These are phyloP conservation scores for Lasioglossum villosulum DNA, from an alignment of 2,888 invertebrate genomes.

Conservation along the genomic window DNA sequence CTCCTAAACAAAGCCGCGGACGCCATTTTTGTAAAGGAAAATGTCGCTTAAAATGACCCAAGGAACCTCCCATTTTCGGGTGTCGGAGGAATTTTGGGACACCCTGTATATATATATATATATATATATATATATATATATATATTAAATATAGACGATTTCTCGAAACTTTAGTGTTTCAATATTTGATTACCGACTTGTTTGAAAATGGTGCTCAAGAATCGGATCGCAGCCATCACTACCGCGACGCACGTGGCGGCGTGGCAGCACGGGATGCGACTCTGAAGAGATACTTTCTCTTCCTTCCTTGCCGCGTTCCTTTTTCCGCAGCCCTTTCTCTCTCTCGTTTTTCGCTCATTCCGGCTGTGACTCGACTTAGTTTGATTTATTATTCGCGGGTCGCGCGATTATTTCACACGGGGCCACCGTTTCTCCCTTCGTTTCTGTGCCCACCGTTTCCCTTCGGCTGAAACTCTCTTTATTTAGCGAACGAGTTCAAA, in stretches of 20 bases:
- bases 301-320: slow-evolving; percentile 38
- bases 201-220: background rate
- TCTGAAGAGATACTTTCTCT: slow-evolving; percentile 59
- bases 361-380: slow-evolving; percentile 44
- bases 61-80: too few relatives aligned
- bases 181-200: background rate
- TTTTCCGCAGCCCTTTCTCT: slow-evolving; percentile 36
- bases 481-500: slow-evolving; percentile 82
- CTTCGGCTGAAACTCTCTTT: slow-evolving; percentile 74
- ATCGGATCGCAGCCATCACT: background rate
- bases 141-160: too few relatives aligned
- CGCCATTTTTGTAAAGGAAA: too few relatives aligned
- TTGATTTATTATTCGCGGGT: slow-evolving; percentile 67
- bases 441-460: slow-evolving; percentile 45
- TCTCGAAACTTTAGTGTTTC: too few relatives aligned
- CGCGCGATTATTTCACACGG: slow-evolving; percentile 69
- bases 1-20: too few relatives aligned
- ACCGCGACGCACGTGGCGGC: slow-evolving; percentile 60
- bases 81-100: too few relatives aligned
- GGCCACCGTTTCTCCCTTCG: slow-evolving; percentile 35
- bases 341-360: slow-evolving; percentile 36
- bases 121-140: too few relatives aligned
- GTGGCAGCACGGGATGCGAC: slow-evolving; percentile 32
- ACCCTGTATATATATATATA: too few relatives aligned
- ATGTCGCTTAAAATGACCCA: too few relatives aligned